Conservation (phyloP, 2,888 invertebrate species). For the Lasioglossum figueresi region DNA sequence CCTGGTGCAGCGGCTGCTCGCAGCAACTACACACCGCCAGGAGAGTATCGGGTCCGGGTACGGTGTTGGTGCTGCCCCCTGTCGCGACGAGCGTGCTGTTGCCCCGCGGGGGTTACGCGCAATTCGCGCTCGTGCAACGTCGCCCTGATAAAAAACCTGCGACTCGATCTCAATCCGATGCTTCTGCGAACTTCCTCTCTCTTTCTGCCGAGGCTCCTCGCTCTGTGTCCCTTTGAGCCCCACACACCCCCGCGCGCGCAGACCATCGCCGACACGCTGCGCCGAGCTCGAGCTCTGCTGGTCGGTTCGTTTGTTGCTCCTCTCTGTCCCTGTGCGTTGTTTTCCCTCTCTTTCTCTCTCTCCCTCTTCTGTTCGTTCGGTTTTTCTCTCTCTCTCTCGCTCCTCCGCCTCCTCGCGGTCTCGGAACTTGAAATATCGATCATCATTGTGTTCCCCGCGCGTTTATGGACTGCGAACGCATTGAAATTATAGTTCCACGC, state of each 20-base stretch:
- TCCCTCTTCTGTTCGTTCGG: not conserved
- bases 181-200: slow-evolving; percentile 57
- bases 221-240: slow-evolving; percentile 22
- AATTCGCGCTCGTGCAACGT: slow-evolving; percentile 82
- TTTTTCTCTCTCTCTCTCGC: not conserved
- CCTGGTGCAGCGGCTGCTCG: slow-evolving; percentile 82
- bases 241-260: not conserved
- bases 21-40: slow-evolving; percentile 79
- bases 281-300: not conserved
- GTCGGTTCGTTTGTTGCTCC: slow-evolving; percentile 24
- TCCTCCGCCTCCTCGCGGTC: slow-evolving; percentile 7
- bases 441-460: slow-evolving; percentile 53
- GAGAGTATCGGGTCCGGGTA: slow-evolving; percentile 74
- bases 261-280: not conserved
- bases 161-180: slow-evolving; percentile 82
- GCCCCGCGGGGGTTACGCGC: slow-evolving; percentile 84
- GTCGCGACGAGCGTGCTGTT: slow-evolving; percentile 82
- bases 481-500: slow-evolving; percentile 44
- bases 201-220: not conserved
- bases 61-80: slow-evolving; percentile 79
- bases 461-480: slow-evolving; percentile 50
- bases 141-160: slow-evolving; percentile 77
- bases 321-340: slow-evolving; percentile 29
- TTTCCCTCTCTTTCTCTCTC: slow-evolving; percentile 28
- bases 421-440: slow-evolving; percentile 53